Evolutionary conservation across 2,797 vertebrate species (phyloP).

Genomic region (Eutrigla gurnardus): DNA sequence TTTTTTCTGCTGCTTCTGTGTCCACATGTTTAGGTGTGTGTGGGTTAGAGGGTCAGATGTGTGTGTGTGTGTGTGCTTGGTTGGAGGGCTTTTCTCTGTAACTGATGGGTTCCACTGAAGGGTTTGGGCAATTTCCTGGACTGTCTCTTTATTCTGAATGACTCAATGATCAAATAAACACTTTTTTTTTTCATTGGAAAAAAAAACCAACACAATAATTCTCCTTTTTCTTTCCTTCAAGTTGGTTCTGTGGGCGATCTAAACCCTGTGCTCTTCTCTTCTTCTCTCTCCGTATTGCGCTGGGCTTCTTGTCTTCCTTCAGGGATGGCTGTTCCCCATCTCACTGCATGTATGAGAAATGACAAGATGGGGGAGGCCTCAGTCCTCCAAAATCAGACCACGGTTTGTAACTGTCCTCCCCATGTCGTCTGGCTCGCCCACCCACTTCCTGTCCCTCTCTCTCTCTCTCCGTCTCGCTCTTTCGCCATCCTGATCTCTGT

Average conservation of each 20-base stretch:
- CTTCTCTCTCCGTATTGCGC: conserved; percentile 83
- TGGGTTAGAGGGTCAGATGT: conserved; percentile 23
- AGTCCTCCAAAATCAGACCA: conserved; percentile 99
- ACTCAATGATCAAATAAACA: conserved; percentile 86
- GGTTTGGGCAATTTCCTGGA: conserved; percentile 92
- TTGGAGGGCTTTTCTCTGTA: conserved; percentile 83
- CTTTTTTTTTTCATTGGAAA: conserved; percentile 83
- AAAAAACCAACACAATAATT: conserved; percentile 81
- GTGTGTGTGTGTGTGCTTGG: conserved; percentile 73
- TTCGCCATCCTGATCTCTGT: conserved; percentile 88
- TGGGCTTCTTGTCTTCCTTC: conserved; percentile 92
- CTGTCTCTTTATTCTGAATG: conserved; percentile 91
- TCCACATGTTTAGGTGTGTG: conserved; percentile 59
- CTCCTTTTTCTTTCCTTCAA: conserved; percentile 82
- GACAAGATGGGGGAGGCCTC: conserved; percentile 99
- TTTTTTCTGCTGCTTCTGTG: conserved; percentile 75
- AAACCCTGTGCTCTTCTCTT: conserved; percentile 92
- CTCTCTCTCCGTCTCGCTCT: conserved; percentile 84
- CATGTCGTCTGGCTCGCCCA: conserved; percentile 84
- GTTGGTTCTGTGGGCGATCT: conserved; percentile 85
- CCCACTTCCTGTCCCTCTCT: conserved; percentile 31
- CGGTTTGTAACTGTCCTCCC: conserved; percentile 97
- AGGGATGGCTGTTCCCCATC: conserved; percentile 99
- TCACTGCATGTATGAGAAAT: conserved; percentile 99
- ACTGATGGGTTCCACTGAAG: conserved; percentile 91